Evolutionary conservation across 1,140 invertebrate genomes (phyloP).

Genomic region (Drosophila sp.): DNA sequence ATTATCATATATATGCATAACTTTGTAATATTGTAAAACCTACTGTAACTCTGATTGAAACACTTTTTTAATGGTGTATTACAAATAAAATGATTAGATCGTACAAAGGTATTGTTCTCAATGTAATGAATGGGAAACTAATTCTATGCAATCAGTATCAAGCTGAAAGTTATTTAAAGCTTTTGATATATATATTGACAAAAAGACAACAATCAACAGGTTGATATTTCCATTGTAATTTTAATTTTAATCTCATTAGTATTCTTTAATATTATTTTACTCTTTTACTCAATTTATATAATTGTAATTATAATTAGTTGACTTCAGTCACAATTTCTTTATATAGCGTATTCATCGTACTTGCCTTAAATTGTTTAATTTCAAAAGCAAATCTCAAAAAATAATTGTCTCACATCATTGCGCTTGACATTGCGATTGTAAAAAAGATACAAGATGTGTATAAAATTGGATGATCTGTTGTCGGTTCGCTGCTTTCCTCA

Average conservation of each 20-base stretch:
- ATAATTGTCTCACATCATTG: constrained; percentile 77
- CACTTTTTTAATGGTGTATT: constrained; percentile 56
- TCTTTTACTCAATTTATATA: background rate
- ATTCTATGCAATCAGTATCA: too few species aligned
- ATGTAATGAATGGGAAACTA: background rate
- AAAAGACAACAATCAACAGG: too few species aligned
- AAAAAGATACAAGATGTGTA: constrained; percentile 30
- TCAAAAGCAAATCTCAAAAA: constrained; percentile 65
- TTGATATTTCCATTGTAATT: too few species aligned
- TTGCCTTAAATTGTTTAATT: constrained; percentile 46
- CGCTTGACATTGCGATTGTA: constrained; percentile 68
- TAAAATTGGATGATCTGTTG: constrained; percentile 15
- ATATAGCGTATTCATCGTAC: background rate
- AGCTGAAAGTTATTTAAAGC: too few species aligned
- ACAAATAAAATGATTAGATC: constrained; percentile 66
- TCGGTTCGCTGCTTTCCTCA: background rate
- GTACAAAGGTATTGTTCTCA: constrained; percentile 27
- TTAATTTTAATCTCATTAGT: too few species aligned
- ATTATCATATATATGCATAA: constrained; percentile 57
- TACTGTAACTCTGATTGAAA: constrained; percentile 71
- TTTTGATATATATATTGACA: too few species aligned
- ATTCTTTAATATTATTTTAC: background rate
- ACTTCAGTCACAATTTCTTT: background rate
- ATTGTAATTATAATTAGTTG: background rate
- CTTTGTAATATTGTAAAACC: constrained; percentile 69